These are phyloP conservation scores for Cynodonichthys magdalenae DNA, from an alignment of 2,797 vertebrate genomes.

Conservation along the genomic window DNA sequence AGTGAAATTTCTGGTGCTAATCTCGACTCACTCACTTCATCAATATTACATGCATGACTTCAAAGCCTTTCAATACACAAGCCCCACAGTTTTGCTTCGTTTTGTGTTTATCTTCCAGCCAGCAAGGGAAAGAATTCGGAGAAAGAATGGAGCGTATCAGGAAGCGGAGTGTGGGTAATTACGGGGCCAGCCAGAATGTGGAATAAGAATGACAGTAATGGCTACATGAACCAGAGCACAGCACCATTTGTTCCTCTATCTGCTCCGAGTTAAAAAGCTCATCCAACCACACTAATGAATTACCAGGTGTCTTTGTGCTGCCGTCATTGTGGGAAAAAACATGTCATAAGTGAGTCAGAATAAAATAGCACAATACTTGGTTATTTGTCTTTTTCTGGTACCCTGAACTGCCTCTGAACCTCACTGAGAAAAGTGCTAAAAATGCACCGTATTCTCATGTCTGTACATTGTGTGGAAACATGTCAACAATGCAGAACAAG, in stretches of 20 bases:
- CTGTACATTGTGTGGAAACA: too few relatives aligned
- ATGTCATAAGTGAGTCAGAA: too few relatives aligned
- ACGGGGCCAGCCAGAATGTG: slow-evolving; percentile 45
- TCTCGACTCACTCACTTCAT: slow-evolving; percentile 62
- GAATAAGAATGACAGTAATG: slow-evolving; percentile 68
- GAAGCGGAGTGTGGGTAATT: slow-evolving; percentile 59
- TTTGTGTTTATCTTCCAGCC: slow-evolving; percentile 58
- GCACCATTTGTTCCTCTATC: slow-evolving; percentile 60
- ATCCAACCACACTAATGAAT: slow-evolving; percentile 52
- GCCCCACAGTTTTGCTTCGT: slow-evolving; percentile 45
- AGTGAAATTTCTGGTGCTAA: slow-evolving; percentile 60
- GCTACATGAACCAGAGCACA: slow-evolving; percentile 52
- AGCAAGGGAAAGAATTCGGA: slow-evolving; percentile 40
- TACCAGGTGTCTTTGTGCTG: slow-evolving; percentile 31
- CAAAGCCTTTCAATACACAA: slow-evolving; percentile 61
- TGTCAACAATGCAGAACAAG: too few relatives aligned
- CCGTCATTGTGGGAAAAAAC: not conserved
- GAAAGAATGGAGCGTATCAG: slow-evolving; percentile 35
- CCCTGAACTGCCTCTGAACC: too few relatives aligned
- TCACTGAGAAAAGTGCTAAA: too few relatives aligned
- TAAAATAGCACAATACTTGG: too few relatives aligned
- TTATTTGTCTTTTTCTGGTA: too few relatives aligned
- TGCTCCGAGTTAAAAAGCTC: slow-evolving; percentile 39
- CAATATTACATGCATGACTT: slow-evolving; percentile 64
- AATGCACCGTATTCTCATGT: too few relatives aligned